These are phyloP conservation scores for Cryptoleucopteryx plumbea DNA, from an alignment of 2,113 vertebrate genomes.

Conservation along the genomic window DNA sequence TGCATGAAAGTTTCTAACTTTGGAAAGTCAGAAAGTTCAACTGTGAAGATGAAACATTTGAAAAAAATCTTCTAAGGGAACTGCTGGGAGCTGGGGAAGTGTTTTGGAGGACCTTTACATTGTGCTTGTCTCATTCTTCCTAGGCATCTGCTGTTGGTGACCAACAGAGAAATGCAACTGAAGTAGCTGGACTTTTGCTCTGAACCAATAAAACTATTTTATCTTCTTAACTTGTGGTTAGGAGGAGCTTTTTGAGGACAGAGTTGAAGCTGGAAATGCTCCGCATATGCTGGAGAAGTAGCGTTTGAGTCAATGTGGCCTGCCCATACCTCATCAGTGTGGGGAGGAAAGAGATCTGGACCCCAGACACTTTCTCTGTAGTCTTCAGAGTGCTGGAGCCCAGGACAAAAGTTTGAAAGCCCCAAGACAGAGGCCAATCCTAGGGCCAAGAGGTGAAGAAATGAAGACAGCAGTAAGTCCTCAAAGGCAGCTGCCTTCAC, in stretches of 20 bases:
- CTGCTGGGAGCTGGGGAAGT: background rate
- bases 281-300: background rate
- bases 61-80: background rate
- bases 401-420: background rate
- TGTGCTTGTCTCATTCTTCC: fast-evolving
- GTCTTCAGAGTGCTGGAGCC: background rate
- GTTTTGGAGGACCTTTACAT: background rate
- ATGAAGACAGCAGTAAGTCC: background rate
- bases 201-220: background rate
- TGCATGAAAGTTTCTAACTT: background rate
- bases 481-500: background rate
- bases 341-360: background rate
- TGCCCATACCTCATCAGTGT: background rate
- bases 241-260: background rate
- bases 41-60: background rate
- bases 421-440: background rate
- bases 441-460: background rate
- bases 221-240: background rate
- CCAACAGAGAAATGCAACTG: background rate
- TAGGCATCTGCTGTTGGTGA: background rate
- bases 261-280: background rate
- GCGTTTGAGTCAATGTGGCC: background rate
- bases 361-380: background rate
- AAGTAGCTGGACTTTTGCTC: background rate
- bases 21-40: background rate